Percentiles rank a stretch among this genome's conserved stretches.
Evolutionary conservation across 2,797 vertebrate species (phyloP).

Genomic region (Enteromius unitaeniatus): DNA sequence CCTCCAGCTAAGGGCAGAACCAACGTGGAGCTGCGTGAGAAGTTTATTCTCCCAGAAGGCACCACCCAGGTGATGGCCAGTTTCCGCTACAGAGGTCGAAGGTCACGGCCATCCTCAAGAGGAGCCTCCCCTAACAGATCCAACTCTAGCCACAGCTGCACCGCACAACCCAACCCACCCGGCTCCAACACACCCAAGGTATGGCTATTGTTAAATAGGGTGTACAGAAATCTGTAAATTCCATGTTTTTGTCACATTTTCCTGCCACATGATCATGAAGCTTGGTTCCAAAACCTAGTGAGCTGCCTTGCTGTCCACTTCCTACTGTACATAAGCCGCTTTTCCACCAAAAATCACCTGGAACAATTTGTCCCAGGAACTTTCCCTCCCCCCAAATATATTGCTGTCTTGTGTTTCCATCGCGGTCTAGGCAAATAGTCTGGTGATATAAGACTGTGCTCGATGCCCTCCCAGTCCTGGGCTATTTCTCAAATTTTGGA

Average conservation of each 20-base stretch:
- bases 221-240: neutral
- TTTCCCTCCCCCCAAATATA: neutral
- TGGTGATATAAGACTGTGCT: too few species aligned
- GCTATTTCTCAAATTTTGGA: neutral
- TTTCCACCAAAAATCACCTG: neutral
- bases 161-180: constrained; percentile 74
- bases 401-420: neutral
- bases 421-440: too few species aligned
- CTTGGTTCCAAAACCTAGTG: constrained; percentile 21
- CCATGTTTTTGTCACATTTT: neutral
- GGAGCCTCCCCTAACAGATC: constrained; percentile 95
- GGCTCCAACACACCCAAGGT: constrained; percentile 88
- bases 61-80: constrained; percentile 94
- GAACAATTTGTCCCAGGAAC: neutral
- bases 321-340: neutral
- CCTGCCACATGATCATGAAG: neutral
- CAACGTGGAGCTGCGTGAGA: constrained; percentile 95
- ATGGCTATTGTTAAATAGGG: neutral
- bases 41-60: constrained; percentile 97
- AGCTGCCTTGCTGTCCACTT: neutral
- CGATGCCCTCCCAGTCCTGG: too few species aligned
- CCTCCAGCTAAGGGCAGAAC: constrained; percentile 93
- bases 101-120: constrained; percentile 93
- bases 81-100: constrained; percentile 93
- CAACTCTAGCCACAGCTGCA: constrained; percentile 89